Percentiles rank a stretch among this genome's conserved stretches.
These are phyloP conservation scores for Torymus auratus DNA, from an alignment of 2,888 invertebrate species.

Conservation along the genomic window DNA sequence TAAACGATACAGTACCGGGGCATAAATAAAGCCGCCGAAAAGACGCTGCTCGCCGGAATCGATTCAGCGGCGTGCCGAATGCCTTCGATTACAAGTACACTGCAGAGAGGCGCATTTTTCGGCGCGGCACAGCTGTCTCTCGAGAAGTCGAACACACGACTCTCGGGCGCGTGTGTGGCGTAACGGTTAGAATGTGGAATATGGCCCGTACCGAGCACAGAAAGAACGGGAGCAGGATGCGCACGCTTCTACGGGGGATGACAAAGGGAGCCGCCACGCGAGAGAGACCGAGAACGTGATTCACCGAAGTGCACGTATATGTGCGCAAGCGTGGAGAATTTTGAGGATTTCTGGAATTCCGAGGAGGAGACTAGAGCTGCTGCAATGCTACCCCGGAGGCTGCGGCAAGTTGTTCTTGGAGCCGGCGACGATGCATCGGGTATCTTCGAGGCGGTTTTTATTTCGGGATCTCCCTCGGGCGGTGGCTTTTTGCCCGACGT, in stretches of 20 bases:
- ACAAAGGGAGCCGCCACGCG: constrained; percentile 16
- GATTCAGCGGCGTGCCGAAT: too few relatives aligned
- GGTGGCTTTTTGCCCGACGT: neutral
- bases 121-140: constrained; percentile 1
- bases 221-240: neutral
- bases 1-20: neutral
- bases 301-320: neutral
- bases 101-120: neutral
- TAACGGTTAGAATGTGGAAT: constrained; percentile 23
- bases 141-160: neutral
- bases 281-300: neutral
- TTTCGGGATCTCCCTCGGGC: neutral
- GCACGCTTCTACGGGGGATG: neutral
- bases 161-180: neutral
- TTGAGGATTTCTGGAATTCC: constrained; percentile 32
- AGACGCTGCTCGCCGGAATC: too few relatives aligned
- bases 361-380: neutral
- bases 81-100: too few relatives aligned
- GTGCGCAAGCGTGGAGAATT: constrained; percentile 16
- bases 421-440: too few relatives aligned
- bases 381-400: too few relatives aligned
- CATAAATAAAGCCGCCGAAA: too few relatives aligned
- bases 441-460: too few relatives aligned
- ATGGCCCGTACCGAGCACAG: neutral
- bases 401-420: too few relatives aligned